Conservation (phyloP, 2,888 invertebrate genomes). For the Harpagoxenus sublaevis region DNA sequence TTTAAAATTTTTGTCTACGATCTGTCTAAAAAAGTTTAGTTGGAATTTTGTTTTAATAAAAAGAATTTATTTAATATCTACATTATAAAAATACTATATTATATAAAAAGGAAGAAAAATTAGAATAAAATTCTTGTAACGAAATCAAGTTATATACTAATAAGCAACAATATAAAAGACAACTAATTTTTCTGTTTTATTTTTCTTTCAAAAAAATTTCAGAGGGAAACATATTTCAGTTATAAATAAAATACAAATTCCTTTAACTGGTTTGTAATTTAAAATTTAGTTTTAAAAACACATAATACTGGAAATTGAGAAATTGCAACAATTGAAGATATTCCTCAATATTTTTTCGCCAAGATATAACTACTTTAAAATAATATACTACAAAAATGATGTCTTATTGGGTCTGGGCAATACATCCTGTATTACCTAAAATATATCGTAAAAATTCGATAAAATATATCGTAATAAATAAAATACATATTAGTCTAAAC, state of each 20-base stretch:
- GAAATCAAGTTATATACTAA: background rate
- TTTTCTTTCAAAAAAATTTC: conserved; percentile 4
- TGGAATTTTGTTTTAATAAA: background rate
- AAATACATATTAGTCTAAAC: background rate
- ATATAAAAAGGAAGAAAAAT: background rate
- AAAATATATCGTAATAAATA: background rate
- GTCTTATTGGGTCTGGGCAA: background rate
- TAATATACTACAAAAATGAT: background rate
- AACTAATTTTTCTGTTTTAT: background rate
- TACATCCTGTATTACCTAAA: background rate
- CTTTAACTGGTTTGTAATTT: background rate
- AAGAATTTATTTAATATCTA: background rate
- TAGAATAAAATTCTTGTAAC: background rate
- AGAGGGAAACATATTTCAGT: conserved; percentile 3
- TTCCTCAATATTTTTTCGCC: background rate
- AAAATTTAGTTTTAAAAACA: conserved; percentile 4
- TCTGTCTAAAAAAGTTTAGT: background rate
- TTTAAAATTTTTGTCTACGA: background rate
- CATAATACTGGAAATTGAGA: background rate
- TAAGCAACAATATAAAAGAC: background rate
- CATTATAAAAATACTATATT: background rate
- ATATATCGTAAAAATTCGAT: background rate
- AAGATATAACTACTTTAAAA: background rate
- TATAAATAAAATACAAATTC: background rate
- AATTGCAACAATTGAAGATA: background rate